These are phyloP conservation scores for Otis tarda DNA, from an alignment of 2,113 vertebrate species.

Conservation along the genomic window DNA sequence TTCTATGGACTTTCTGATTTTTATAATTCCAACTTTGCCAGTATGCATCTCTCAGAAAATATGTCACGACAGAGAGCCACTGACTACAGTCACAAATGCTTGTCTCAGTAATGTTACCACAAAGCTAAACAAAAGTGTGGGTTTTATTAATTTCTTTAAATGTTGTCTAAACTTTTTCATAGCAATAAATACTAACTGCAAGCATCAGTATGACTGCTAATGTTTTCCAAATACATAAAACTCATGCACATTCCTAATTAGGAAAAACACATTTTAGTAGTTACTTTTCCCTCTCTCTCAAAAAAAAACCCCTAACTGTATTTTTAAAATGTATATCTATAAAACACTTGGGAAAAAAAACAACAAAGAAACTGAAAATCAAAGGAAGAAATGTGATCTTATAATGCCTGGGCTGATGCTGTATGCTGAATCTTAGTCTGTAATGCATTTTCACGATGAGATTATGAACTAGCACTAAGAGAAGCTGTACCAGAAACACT, in stretches of 20 bases:
- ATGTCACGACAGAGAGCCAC: neutral
- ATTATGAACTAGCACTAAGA: neutral
- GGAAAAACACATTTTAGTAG: neutral
- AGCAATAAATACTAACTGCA: neutral
- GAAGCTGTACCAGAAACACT: neutral
- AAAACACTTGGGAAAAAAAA: neutral
- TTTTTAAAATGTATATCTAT: neutral
- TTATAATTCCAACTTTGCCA: neutral
- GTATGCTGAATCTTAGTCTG: neutral
- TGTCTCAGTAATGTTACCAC: neutral
- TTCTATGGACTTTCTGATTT: neutral
- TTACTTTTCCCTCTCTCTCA: neutral
- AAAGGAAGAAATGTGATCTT: neutral
- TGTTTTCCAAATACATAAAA: neutral
- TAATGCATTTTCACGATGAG: neutral
- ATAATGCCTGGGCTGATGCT: neutral
- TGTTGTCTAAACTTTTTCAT: neutral
- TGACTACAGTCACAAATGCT: neutral
- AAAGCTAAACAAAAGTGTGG: neutral
- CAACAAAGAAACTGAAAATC: neutral
- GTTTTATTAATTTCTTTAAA: neutral
- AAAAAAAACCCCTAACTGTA: neutral
- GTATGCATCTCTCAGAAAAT: neutral
- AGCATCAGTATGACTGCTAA: neutral
- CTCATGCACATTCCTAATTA: neutral